Evolutionary conservation across 2,113 vertebrate species (phyloP).

Genomic region (Miniopterus natalensis): DNA sequence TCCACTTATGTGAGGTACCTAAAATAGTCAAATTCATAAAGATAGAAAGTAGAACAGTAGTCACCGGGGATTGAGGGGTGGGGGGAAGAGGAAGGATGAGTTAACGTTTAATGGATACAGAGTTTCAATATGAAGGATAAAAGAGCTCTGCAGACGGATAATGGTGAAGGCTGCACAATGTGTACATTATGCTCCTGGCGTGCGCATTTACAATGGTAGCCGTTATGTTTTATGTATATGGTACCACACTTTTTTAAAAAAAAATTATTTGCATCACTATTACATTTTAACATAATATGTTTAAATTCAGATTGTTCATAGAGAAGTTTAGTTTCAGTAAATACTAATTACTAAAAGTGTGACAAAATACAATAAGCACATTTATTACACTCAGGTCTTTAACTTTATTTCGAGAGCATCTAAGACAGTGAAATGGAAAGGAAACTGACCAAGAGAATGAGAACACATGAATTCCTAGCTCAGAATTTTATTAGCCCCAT

Average conservation of each 20-base stretch:
- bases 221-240: not conserved
- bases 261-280: not conserved
- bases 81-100: not conserved
- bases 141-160: not conserved
- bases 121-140: not conserved
- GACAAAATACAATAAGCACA: constrained; percentile 20
- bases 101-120: not conserved
- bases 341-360: constrained; percentile 33
- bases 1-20: not conserved
- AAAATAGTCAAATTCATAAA: constrained; percentile 40
- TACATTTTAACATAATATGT: constrained; percentile 12
- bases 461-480: not conserved
- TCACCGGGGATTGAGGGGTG: not conserved
- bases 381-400: not conserved
- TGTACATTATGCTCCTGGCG: not conserved
- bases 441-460: constrained; percentile 14
- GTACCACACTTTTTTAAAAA: not conserved
- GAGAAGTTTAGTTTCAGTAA: constrained; percentile 35
- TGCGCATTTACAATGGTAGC: not conserved
- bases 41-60: not conserved
- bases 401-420: constrained; percentile 47
- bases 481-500: constrained; percentile 30
- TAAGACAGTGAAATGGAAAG: constrained; percentile 19
- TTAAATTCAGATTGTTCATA: constrained; percentile 45
- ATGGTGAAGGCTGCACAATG: not conserved